Conservation (phyloP, 2,113 vertebrate genomes). For the Erpornis zantholeuca region DNA sequence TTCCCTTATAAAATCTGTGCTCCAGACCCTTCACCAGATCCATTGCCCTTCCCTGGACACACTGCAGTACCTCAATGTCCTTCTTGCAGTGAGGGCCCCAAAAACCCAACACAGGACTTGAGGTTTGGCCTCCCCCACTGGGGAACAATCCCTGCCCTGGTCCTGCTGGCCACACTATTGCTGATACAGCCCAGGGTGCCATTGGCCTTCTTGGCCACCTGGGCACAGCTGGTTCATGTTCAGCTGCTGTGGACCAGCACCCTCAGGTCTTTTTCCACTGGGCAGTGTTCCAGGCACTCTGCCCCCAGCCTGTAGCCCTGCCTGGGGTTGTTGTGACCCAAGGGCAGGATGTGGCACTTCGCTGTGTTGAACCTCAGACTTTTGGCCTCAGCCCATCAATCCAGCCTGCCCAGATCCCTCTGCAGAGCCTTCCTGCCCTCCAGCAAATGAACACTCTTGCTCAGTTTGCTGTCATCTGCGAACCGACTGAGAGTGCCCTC, state of each 20-base stretch:
- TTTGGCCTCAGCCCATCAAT: fast-evolving
- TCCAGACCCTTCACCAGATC: neutral
- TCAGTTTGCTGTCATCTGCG: neutral
- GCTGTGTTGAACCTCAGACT: neutral
- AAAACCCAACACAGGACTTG: fast-evolving
- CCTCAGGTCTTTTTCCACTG: fast-evolving
- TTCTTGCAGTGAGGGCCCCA: neutral
- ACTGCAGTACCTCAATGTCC: neutral
- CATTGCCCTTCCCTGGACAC: fast-evolving
- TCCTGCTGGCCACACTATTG: neutral
- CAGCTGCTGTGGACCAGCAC: neutral
- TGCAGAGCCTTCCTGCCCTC: neutral
- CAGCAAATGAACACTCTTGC: fast-evolving
- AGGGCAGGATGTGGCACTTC: neutral
- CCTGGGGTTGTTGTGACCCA: neutral
- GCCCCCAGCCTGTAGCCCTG: too few relatives aligned
- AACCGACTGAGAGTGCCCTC: neutral
- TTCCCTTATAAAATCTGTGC: neutral
- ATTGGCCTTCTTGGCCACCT: neutral
- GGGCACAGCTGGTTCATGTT: neutral
- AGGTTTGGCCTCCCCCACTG: neutral
- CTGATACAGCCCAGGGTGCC: neutral
- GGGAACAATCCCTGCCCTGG: neutral
- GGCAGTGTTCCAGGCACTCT: neutral
- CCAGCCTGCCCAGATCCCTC: neutral